Evolutionary conservation across 2,797 vertebrate species (phyloP), one percentile per base, ranked within the genome.

Genomic region (Myotis pilosus): DNA sequence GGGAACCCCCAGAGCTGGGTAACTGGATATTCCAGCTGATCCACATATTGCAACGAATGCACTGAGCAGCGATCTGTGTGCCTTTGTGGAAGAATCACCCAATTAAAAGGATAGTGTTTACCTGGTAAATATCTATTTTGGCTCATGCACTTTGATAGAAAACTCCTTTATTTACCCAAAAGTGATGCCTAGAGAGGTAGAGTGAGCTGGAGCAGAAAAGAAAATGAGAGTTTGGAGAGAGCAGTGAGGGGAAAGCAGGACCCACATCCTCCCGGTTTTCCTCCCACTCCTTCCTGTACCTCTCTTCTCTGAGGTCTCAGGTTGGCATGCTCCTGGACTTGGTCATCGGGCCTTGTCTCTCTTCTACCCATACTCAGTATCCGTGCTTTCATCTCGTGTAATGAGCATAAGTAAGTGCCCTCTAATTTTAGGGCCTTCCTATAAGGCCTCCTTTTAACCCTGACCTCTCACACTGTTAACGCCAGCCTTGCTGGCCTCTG

Each of bases 51-150:
- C 71, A 71, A 71, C 33, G 1, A 86, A 79, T 2, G 19, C 66
- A 22, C 69, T 0, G 25, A 82, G n/a, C 12, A 49, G 60, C 0
- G 0, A 33, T 47, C 84, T 72, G 41, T 55, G 44, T 88, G 88
- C 62, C 44, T 83, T 84, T 94, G 60, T 12, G 44, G 89, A 82
- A 87, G 66, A 83, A 51, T 64, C 38, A 49, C 78, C 38, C 85
- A 82, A 81, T 86, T 85, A 93, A 93, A 88, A 95, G 74, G 38
- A 33, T 82, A 53, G 51, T 93, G 82, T 96, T 96, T 96, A 64
- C 92, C 74, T 89, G 57, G 91, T 91, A 81, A 94, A 74, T 87
- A 89, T 78, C 91, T 92, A 62, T 89, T 87, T 94, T 80, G 72
- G 74, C 80, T 92, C 84, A 36, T 36, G 80, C 11, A 49, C 87